Conservation (phyloP, 2,888 invertebrate species). For the Watsonalla binaria region DNA sequence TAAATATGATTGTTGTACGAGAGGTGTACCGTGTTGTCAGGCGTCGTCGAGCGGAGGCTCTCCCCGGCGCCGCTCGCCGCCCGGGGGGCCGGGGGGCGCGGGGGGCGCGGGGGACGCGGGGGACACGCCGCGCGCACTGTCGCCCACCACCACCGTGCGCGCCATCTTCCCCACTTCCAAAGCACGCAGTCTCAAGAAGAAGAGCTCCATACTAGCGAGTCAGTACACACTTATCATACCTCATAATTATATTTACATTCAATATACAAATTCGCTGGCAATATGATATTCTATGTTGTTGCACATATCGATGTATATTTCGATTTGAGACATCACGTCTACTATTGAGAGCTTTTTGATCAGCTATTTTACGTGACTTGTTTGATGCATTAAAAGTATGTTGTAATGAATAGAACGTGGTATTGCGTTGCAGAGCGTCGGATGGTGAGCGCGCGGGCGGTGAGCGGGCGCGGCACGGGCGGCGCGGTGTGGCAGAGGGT, state of each 20-base stretch:
- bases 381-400: not conserved
- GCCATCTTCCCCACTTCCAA: constrained; percentile 79
- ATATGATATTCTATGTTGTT: too few species aligned
- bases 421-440: constrained; percentile 40
- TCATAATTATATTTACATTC: too few species aligned
- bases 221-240: constrained; percentile 42
- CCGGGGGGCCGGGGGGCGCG: constrained; percentile 13
- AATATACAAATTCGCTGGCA: too few species aligned
- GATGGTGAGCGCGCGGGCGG: constrained; percentile 36
- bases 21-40: constrained; percentile 11
- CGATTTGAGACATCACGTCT: too few species aligned
- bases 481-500: constrained; percentile 51
- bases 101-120: constrained; percentile 20
- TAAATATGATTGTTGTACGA: too few species aligned
- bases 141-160: constrained; percentile 73
- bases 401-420: not conserved
- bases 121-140: constrained; percentile 28
- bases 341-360: too few species aligned
- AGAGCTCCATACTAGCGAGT: constrained; percentile 86
- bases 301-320: too few species aligned
- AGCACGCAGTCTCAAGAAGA: constrained; percentile 83
- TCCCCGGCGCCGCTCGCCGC: constrained; percentile 7
- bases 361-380: too few species aligned
- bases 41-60: constrained; percentile 6
- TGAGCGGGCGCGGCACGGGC: constrained; percentile 42